phyloP scores from a whole-genome alignment of 2,113 vertebrate species.

The Pseudonaja textilis region DNA sequence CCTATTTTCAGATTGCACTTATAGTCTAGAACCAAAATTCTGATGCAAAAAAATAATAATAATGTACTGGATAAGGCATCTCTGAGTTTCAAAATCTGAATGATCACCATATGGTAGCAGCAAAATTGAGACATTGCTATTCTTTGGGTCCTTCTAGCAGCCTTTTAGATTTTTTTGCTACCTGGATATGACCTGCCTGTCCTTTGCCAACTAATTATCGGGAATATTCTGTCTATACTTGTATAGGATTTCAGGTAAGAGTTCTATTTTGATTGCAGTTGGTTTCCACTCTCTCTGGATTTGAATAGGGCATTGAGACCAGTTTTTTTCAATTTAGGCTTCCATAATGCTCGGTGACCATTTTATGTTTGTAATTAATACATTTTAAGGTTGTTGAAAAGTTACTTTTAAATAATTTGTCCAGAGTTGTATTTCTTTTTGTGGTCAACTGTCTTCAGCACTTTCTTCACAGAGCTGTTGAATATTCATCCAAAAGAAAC shows the following conservation, averaged over 20 bases:
- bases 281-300: too few species aligned
- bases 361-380: too few species aligned
- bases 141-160: too few species aligned
- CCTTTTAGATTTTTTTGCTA: too few species aligned
- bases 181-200: too few species aligned
- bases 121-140: too few species aligned
- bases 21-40: neutral
- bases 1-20: neutral
- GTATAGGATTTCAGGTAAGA: neutral
- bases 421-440: neutral
- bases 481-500: neutral
- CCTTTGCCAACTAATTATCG: neutral
- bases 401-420: neutral
- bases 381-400: neutral
- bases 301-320: too few species aligned
- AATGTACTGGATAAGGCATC: neutral
- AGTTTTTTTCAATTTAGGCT: too few species aligned
- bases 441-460: neutral
- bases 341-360: too few species aligned
- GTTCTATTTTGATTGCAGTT: too few species aligned
- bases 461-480: neutral
- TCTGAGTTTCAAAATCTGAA: too few species aligned
- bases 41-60: neutral
- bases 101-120: too few species aligned
- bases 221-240: neutral